phyloP scores from a whole-genome alignment of 2,888 invertebrate species.

The Oscheius sp. region DNA sequence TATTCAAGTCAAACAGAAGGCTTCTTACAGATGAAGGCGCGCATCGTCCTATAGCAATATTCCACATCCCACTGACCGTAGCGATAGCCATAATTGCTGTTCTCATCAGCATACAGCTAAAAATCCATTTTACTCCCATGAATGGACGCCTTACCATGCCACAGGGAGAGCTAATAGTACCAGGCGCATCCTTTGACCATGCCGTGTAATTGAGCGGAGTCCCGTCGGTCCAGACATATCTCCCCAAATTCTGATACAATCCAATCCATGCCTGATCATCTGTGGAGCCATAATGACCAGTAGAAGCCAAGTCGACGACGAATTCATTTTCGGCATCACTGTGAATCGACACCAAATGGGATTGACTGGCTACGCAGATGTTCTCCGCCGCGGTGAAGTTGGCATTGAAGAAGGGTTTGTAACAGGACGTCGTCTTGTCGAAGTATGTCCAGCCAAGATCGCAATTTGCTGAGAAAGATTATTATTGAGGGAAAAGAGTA shows the following conservation, averaged over 20 bases:
- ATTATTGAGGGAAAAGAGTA: too few species aligned
- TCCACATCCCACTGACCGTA: neutral
- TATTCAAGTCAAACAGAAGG: too few species aligned
- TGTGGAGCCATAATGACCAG: neutral
- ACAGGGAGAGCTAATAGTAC: neutral
- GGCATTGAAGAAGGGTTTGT: neutral
- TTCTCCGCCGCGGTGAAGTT: neutral
- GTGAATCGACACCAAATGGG: neutral
- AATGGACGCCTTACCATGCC: neutral
- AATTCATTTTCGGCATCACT: neutral
- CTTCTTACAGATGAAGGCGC: neutral
- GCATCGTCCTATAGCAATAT: neutral
- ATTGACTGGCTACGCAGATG: neutral
- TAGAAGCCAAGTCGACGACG: neutral
- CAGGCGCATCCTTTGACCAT: neutral
- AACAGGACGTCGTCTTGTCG: slow-evolving; percentile 1
- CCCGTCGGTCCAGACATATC: neutral
- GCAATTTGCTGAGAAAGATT: neutral
- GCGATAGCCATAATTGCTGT: neutral
- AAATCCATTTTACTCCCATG: neutral
- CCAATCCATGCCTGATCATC: neutral
- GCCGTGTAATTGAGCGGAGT: neutral
- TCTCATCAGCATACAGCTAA: neutral
- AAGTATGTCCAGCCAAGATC: neutral
- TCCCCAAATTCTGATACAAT: neutral